These are phyloP conservation scores for Sclerodermus sp. DNA, from an alignment of 2,888 invertebrate species.

Conservation along the genomic window DNA sequence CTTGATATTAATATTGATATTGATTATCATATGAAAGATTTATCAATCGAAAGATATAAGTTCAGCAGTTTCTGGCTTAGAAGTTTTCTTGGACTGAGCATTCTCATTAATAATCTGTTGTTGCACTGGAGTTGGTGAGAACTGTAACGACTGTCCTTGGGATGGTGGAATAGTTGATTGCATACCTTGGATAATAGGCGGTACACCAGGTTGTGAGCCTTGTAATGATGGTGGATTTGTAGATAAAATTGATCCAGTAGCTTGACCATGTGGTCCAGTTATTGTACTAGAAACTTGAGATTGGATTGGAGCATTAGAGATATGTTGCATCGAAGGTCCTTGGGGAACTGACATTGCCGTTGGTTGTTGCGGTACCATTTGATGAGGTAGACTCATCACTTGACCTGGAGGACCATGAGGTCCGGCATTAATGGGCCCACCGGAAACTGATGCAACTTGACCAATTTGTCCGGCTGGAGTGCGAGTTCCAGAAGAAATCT, in stretches of 20 bases:
- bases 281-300: conserved; percentile 24
- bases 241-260: conserved; percentile 12
- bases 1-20: neutral
- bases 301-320: conserved; percentile 24
- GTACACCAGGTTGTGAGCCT: neutral
- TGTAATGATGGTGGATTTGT: conserved; percentile 16
- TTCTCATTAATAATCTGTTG: conserved; percentile 22
- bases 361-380: conserved; percentile 24
- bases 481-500: neutral
- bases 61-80: conserved; percentile 70
- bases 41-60: conserved; percentile 77
- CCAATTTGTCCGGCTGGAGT: conserved; percentile 21
- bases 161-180: conserved; percentile 29
- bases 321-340: conserved; percentile 23
- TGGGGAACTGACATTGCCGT: conserved; percentile 25
- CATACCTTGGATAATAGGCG: conserved; percentile 18
- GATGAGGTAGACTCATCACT: conserved; percentile 23
- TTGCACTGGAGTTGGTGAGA: conserved; percentile 19
- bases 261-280: conserved; percentile 21
- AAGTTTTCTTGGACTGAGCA: conserved; percentile 41
- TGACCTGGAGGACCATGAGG: conserved; percentile 18
- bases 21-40: too few species aligned
- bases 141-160: conserved; percentile 29
- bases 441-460: neutral
- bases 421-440: conserved; percentile 10